Evolutionary conservation across 2,888 invertebrate genomes (phyloP), one percentile per base, ranked within the genome.

Genomic region (Resseliella maxima): DNA sequence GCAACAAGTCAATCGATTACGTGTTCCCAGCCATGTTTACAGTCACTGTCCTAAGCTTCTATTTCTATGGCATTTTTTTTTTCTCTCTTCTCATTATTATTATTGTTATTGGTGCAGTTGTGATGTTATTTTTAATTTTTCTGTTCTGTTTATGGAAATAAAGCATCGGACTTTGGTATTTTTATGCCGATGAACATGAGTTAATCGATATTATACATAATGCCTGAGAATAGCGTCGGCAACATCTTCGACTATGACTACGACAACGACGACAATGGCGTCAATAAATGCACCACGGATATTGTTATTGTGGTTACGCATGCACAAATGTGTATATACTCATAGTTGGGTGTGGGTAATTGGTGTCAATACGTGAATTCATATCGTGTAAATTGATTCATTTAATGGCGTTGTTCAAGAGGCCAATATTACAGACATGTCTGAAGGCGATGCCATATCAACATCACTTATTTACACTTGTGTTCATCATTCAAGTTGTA

Each of bases 381-480:
- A 83, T 83, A 83, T 72, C 72, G 36, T 83, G 83, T 83, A 83
- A 83, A 83, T 83, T 83, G 83, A 83, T 83, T 83, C 83, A 83
- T 83, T 83, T 83, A 83, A 83, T 83, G 24, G 83, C 83, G 38
- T 83, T 38, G 38, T 24, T n/a, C 21, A 38, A n/a, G n/a, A n/a
- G 83, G 6, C 0, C n/a, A 38, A 83, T 24, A 81, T 81, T 21
- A 21, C 36, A 83, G 83, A 83, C 83, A 38, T 83, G 83, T 38
- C 83, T 38, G 38, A n/a, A 38, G 83, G 83, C 83, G 24, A 38
- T 38, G n/a, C n/a, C n/a, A 24, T 83, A n/a, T 38, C 83, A 36
- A 24, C 83, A n/a, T n/a, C 83, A 72, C 24, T 59, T 59, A 59
- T 59, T 59, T 59, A 59, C 72, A 72, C 72, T 31, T 72, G 72